phyloP scores from a whole-genome alignment of 2,888 invertebrate genomes.

The Calameuta filiformis region DNA sequence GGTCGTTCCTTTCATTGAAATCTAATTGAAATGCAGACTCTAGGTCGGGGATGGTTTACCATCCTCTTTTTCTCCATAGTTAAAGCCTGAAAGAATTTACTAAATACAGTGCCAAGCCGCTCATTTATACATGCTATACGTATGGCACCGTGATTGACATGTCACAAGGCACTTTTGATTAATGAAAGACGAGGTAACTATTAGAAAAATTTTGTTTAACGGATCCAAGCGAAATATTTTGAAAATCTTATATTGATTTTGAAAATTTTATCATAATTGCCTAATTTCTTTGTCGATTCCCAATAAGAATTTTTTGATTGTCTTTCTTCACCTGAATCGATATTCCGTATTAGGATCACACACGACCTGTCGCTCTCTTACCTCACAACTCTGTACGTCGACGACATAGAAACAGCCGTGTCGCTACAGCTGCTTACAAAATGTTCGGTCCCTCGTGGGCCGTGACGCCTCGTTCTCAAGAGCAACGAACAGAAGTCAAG shows the following conservation, averaged over 20 bases:
- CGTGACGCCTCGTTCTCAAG: not conserved
- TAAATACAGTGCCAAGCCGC: conserved; percentile 32
- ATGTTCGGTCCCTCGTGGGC: not conserved
- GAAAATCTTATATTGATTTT: not conserved
- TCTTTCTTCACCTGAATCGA: not conserved
- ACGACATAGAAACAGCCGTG: not conserved
- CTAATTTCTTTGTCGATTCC: not conserved
- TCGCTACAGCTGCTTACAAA: conserved; percentile 1
- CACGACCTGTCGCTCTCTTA: not conserved
- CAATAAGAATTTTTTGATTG: not conserved
- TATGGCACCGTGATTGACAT: no score
- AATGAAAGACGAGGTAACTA: no score
- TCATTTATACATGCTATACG: conserved; percentile 46
- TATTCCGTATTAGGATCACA: not conserved
- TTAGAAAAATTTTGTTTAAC: no score
- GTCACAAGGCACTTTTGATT: no score
- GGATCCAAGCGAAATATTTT: not conserved
- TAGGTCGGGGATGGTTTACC: conserved; percentile 42
- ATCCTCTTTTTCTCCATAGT: conserved; percentile 28
- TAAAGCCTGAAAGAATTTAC: not conserved
- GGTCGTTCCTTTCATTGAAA: conserved; percentile 54
- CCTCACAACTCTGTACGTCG: not conserved
- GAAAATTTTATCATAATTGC: not conserved
- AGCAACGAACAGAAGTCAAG: not conserved
- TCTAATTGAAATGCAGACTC: conserved; percentile 52